phyloP scores from a whole-genome alignment of 2,797 vertebrate species.

The Limnodromus scolopaceus region DNA sequence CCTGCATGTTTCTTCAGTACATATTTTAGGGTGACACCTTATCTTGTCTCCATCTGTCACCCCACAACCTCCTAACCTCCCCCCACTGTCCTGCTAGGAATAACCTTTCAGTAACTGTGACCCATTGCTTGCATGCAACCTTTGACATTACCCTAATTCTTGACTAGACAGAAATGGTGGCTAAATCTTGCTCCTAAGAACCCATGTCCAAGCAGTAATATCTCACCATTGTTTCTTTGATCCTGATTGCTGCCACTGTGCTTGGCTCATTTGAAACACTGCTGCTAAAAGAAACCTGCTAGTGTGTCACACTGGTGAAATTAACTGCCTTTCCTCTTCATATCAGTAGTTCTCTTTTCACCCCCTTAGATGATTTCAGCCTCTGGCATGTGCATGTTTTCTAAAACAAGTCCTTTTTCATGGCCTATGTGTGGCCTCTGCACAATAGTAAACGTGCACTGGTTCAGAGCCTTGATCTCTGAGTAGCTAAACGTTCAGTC shows the following conservation, averaged over 20 bases:
- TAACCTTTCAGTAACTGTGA: background rate
- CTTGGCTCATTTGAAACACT: background rate
- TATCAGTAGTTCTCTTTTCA: background rate
- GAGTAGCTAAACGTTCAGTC: background rate
- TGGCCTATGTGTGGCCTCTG: rapidly evolving
- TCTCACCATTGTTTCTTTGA: background rate
- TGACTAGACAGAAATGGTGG: background rate
- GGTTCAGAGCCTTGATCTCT: background rate
- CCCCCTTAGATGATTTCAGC: background rate
- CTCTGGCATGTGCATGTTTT: background rate
- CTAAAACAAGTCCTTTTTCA: background rate
- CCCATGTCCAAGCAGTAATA: background rate
- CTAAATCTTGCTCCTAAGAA: background rate
- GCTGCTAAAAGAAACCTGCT: background rate
- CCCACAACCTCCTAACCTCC: background rate
- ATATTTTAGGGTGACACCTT: background rate
- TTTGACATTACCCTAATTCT: background rate
- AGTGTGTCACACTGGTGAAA: background rate
- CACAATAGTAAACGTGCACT: rapidly evolving
- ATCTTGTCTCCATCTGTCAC: background rate
- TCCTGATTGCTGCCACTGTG: background rate
- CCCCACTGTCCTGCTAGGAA: background rate
- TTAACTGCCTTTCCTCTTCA: background rate
- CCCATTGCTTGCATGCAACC: rapidly evolving
- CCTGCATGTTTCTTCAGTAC: background rate